phyloP scores from a whole-genome alignment of 2,113 vertebrate species.

The Prochilodus magdalenae region DNA sequence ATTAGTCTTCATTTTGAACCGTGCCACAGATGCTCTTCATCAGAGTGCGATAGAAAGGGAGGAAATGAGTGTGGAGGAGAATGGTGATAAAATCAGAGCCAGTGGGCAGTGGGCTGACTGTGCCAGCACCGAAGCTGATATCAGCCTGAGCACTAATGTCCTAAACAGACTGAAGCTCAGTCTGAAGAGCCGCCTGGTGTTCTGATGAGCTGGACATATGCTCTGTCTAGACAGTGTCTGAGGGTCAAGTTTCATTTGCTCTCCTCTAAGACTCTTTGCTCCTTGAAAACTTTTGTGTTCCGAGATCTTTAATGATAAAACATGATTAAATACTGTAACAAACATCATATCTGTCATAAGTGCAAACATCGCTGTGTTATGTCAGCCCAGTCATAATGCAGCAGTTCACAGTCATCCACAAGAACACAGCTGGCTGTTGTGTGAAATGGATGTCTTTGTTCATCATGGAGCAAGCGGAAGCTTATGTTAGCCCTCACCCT shows the following conservation, averaged over 20 bases:
- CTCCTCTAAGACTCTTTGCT: background rate
- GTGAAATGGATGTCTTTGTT: too few relatives aligned
- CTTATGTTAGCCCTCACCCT: too few relatives aligned
- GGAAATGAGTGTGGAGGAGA: constrained; percentile 53
- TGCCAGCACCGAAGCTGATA: constrained; percentile 9
- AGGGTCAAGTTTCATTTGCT: background rate
- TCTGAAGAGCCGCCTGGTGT: constrained; percentile 10
- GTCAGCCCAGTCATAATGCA: too few relatives aligned
- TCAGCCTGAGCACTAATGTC: constrained; percentile 33
- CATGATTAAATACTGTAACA: too few relatives aligned
- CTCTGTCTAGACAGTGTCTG: background rate
- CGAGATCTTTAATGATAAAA: too few relatives aligned
- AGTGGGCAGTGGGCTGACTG: constrained; percentile 15
- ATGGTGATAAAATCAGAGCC: constrained; percentile 45
- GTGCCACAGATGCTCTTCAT: constrained; percentile 27
- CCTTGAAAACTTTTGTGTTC: background rate
- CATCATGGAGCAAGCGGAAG: too few relatives aligned
- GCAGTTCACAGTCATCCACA: too few relatives aligned
- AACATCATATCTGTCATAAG: too few relatives aligned
- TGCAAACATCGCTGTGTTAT: too few relatives aligned
- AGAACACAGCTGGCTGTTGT: too few relatives aligned
- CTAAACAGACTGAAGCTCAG: constrained; percentile 36
- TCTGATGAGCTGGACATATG: background rate
- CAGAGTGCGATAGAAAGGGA: constrained; percentile 25
- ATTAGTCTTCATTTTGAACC: constrained; percentile 16